phyloP scores from a whole-genome alignment of 2,888 invertebrate species.

The Formica aserva region DNA sequence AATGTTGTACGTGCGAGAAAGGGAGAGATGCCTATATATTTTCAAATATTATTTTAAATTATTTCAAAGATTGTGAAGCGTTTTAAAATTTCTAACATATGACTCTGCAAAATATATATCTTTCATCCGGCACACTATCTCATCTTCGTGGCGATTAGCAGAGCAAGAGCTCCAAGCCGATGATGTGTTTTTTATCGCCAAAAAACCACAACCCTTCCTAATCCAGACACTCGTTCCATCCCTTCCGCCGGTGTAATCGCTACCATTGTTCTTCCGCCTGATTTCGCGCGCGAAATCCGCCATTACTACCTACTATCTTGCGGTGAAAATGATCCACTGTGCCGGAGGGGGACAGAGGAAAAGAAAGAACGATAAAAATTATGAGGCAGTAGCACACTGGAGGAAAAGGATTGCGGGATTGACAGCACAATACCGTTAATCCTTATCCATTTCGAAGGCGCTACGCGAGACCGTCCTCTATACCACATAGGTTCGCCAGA shows the following conservation, averaged over 20 bases:
- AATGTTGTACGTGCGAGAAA: background rate
- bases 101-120: conserved; percentile 15
- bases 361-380: conserved; percentile 54
- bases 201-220: conserved; percentile 66
- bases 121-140: conserved; percentile 7
- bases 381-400: conserved; percentile 50
- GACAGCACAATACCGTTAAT: conserved; percentile 77
- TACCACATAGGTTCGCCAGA: conserved; percentile 60
- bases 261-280: conserved; percentile 73
- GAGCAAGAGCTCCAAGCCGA: conserved; percentile 12
- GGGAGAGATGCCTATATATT: background rate
- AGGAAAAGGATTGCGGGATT: conserved; percentile 61
- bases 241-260: conserved; percentile 69
- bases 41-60: background rate
- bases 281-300: conserved; percentile 70
- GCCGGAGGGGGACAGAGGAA: conserved; percentile 35
- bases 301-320: conserved; percentile 67
- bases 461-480: conserved; percentile 59
- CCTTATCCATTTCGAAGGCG: conserved; percentile 74
- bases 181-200: conserved; percentile 20
- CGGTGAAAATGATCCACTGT: conserved; percentile 59
- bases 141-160: conserved; percentile 30
- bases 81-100: conserved; percentile 2
- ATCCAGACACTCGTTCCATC: conserved; percentile 58
- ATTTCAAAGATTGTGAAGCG: background rate